Evolutionary conservation across 2,113 vertebrate genomes (phyloP).

Genomic region (Eidolon helvum): DNA sequence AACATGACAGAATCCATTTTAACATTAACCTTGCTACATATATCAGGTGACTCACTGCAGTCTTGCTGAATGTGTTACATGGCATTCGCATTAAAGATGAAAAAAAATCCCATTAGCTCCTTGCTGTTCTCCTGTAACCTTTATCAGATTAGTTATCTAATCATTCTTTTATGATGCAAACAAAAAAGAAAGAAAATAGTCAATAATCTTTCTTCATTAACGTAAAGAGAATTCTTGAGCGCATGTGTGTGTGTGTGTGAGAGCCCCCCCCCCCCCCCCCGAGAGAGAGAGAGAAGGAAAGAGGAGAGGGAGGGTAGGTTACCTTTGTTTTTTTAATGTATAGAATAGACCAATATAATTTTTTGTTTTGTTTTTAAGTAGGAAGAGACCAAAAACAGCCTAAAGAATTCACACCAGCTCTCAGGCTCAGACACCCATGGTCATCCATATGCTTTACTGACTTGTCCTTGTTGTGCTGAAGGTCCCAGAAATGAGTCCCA

Average conservation of each 20-base stretch:
- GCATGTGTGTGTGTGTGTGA: not conserved
- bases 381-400: not conserved
- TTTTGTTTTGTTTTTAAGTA: not conserved
- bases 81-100: not conserved
- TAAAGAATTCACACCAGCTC: not conserved
- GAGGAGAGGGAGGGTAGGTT: not conserved
- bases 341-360: not conserved
- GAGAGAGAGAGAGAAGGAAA: not conserved
- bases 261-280: too few species aligned
- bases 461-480: not conserved
- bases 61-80: not conserved
- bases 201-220: not conserved
- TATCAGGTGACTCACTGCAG: not conserved
- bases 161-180: not conserved
- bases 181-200: not conserved
- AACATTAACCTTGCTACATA: constrained; percentile 16
- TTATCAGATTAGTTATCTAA: not conserved
- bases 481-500: not conserved
- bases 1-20: not conserved
- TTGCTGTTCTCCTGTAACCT: not conserved
- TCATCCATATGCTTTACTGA: not conserved
- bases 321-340: not conserved
- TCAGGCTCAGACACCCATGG: too few species aligned
- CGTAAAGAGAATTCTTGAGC: not conserved
- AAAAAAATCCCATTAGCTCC: not conserved